These are phyloP conservation scores for Biston betularia DNA, from an alignment of 2,888 invertebrate genomes.

Conservation along the genomic window DNA sequence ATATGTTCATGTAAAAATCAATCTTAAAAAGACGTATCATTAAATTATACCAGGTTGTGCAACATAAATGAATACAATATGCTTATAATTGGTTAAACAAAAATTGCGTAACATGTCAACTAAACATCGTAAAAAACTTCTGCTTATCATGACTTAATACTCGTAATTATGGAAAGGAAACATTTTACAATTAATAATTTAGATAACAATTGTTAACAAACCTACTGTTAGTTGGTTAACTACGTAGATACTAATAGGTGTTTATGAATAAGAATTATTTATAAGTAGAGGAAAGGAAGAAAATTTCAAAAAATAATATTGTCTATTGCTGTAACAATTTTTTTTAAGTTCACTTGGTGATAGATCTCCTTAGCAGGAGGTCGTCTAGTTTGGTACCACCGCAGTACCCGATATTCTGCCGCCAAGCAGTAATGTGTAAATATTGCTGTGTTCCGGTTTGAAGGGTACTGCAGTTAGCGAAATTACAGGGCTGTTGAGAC, in stretches of 20 bases:
- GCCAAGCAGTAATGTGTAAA: too few species aligned
- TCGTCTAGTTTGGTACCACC: too few species aligned
- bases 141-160: constrained; percentile 9
- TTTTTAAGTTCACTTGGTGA: too few species aligned
- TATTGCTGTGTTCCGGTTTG: too few species aligned
- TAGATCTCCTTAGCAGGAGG: too few species aligned
- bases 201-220: constrained; percentile 2
- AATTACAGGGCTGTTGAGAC: too few species aligned
- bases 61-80: neutral
- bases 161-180: constrained; percentile 12
- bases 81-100: neutral
- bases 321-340: neutral
- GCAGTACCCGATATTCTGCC: too few species aligned
- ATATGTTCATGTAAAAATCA: neutral
- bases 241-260: neutral
- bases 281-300: neutral
- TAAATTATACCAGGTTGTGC: neutral
- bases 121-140: neutral
- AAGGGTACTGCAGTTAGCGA: too few species aligned
- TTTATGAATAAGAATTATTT: neutral
- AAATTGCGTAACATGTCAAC: neutral
- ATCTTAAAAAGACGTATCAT: too few species aligned
- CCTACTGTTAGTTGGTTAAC: constrained; percentile 4
- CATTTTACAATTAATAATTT: constrained; percentile 5
- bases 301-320: too few species aligned